Evolutionary conservation across 1,140 invertebrate genomes (phyloP).

Genomic region (Drosophila elegans): DNA sequence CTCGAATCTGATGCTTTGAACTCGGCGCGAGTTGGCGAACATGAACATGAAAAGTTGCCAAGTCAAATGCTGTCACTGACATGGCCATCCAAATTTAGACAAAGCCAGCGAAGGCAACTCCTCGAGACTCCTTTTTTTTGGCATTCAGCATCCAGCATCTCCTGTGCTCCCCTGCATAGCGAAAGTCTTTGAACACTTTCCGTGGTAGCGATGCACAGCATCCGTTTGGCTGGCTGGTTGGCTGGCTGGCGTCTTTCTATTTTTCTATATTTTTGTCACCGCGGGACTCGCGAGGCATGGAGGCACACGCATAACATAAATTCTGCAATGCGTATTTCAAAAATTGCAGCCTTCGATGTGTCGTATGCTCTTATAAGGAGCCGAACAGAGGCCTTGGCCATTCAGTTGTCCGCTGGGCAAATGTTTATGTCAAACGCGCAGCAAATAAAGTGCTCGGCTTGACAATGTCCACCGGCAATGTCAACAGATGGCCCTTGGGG

Average conservation of each 20-base stretch:
- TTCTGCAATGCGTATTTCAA: slow-evolving; percentile 81
- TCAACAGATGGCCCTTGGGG: slow-evolving; percentile 71
- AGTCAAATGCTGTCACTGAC: slow-evolving; percentile 77
- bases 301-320: slow-evolving; percentile 77
- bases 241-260: slow-evolving; percentile 15
- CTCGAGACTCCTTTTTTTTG: slow-evolving; percentile 10
- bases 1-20: slow-evolving; percentile 79
- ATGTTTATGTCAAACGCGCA: slow-evolving; percentile 81
- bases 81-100: slow-evolving; percentile 81
- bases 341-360: slow-evolving; percentile 71
- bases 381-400: slow-evolving; percentile 75
- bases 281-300: slow-evolving; percentile 26
- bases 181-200: slow-evolving; percentile 79
- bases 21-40: slow-evolving; percentile 70
- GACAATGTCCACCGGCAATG: slow-evolving; percentile 77
- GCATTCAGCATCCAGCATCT: not conserved
- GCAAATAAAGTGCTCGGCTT: slow-evolving; percentile 82
- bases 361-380: slow-evolving; percentile 73
- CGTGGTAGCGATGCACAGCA: slow-evolving; percentile 41
- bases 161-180: slow-evolving; percentile 34
- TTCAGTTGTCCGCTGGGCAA: slow-evolving; percentile 81
- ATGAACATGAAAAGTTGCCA: slow-evolving; percentile 70
- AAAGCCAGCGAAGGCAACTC: slow-evolving; percentile 71
- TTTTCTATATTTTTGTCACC: slow-evolving; percentile 66
- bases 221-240: slow-evolving; percentile 21